Percentiles rank a stretch among this genome's conserved stretches.
These are phyloP conservation scores for Dasyurus viverrinus DNA, from an alignment of 2,113 vertebrate genomes.

Conservation along the genomic window DNA sequence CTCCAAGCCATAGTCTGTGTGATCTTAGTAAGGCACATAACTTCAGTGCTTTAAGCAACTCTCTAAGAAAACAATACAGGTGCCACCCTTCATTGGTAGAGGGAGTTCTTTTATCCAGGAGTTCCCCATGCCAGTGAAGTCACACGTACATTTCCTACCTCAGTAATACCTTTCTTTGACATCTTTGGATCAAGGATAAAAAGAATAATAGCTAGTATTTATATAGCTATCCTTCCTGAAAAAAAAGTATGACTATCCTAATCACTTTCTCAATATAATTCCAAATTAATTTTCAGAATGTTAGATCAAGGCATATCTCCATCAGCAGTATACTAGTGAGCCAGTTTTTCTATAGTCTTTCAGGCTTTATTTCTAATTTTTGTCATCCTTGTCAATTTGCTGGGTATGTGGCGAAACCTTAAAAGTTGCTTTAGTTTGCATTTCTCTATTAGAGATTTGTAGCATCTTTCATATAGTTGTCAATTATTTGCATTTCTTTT, in stretches of 20 bases:
- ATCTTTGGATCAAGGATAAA: neutral
- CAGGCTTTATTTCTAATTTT: neutral
- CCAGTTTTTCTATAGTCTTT: neutral
- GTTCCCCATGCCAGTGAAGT: neutral
- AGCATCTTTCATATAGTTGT: neutral
- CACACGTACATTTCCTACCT: neutral
- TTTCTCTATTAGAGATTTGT: neutral
- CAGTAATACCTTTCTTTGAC: neutral
- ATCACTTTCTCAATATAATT: neutral
- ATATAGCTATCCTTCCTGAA: neutral
- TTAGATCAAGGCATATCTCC: neutral
- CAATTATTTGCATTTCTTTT: neutral
- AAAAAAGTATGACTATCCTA: neutral
- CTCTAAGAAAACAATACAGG: neutral
- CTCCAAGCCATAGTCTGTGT: neutral
- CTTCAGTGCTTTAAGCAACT: neutral
- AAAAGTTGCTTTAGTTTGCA: neutral
- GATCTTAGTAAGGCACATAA: neutral
- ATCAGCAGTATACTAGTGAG: neutral
- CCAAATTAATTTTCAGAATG: neutral
- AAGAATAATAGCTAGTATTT: neutral
- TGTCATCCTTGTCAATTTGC: neutral
- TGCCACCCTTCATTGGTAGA: neutral
- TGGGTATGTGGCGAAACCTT: neutral
- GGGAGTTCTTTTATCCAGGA: neutral